Conservation (phyloP, 2,797 vertebrate species). For the Peromyscus melanophrys region DNA sequence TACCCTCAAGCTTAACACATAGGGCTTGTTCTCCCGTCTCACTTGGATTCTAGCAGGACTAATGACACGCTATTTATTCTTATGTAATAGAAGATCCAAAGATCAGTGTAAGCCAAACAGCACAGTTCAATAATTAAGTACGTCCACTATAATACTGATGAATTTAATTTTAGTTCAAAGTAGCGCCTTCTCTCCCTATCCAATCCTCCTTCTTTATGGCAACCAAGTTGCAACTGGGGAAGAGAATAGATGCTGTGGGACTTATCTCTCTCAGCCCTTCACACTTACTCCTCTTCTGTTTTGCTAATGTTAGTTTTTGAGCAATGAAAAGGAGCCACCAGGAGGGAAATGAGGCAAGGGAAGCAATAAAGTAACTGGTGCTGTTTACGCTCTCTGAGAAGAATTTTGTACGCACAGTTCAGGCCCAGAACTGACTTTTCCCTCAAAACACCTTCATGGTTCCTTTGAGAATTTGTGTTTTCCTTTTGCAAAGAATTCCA, state of each 20-base stretch:
- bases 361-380: background rate
- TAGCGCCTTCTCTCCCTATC: background rate
- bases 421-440: background rate
- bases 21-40: background rate
- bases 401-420: background rate
- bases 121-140: conserved; percentile 29
- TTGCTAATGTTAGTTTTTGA: background rate
- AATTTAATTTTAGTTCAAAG: conserved; percentile 2
- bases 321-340: background rate
- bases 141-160: background rate
- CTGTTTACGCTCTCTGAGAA: background rate
- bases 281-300: background rate
- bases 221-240: background rate
- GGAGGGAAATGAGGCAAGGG: background rate
- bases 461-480: background rate
- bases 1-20: background rate
- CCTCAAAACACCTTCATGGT: background rate
- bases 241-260: background rate
- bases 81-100: background rate
- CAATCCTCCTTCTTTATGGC: background rate
- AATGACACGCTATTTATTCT: background rate
- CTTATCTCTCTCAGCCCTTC: background rate
- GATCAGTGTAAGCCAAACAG: background rate
- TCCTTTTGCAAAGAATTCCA: background rate
- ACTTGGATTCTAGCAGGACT: background rate